Evolutionary conservation across 2,888 invertebrate species (phyloP), one percentile per base, ranked within the genome.

Genomic region (Heliconius aoede): DNA sequence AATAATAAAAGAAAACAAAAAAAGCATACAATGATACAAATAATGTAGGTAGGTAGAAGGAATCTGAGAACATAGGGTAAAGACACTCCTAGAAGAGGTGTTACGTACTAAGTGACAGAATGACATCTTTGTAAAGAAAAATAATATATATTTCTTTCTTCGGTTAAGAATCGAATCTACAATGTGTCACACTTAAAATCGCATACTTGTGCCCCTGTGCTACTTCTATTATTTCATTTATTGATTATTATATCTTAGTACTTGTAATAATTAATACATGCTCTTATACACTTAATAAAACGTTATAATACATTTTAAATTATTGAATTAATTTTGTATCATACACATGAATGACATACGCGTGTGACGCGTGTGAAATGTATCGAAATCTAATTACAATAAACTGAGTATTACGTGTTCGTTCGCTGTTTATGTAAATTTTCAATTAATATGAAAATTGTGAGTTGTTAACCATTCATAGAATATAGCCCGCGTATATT

Each of bases 371-470:
- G 28, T 51, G 51, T 68, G 21, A 68, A 68, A 51, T 51, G 28
- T 68, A 68, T 68, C 28, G 68, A 68, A 68, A 68, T n/a, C 68
- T 30, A n/a, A 68, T 51, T 28, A 68, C 11, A 51, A 28, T 68
- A 51, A 68, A 30, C 46, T 46, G 21, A 28, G n/a, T 28, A 68
- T 68, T n/a, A 51, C 21, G n/a, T 30, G 9, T 26, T 21, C 68
- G 18, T 68, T 30, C 51, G 28, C 28, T 51, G 28, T 28, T 51
- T 46, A 30, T 30, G 51, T 21, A 68, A 28, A 68, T 68, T 68
- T 9, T 68, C 68, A 68, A 68, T 68, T 68, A 51, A 30, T 30
- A 51, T 68, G n/a, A n/a, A 51, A 68, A 68, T 68, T 30, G 13
- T 13, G 15, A 36, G 2, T 36, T 51, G 51, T 30, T 30, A 51